Percentiles rank a stretch among this genome's conserved stretches.
Conservation (phyloP, 1,140 invertebrate genomes). For the Euura saliciscinereae region DNA sequence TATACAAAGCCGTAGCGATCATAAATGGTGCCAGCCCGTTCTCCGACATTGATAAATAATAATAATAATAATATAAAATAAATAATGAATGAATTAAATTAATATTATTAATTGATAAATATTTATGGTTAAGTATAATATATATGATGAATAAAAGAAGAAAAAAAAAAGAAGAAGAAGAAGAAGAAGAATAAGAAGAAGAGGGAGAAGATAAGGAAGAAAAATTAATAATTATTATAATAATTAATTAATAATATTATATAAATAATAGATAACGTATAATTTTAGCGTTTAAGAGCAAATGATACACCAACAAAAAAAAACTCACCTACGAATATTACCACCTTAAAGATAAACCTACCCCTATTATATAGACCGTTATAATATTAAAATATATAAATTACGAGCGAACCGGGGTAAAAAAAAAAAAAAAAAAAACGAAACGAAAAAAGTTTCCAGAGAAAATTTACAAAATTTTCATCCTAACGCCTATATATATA, state of each 20-base stretch:
- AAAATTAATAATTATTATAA: slow-evolving; percentile 22
- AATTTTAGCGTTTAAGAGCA: slow-evolving; percentile 45
- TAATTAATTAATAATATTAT: slow-evolving; percentile 40
- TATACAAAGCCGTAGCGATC: slow-evolving; percentile 38
- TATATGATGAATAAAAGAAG: slow-evolving; percentile 25
- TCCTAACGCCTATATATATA: too few relatives aligned
- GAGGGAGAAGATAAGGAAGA: not conserved
- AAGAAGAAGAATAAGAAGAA: not conserved
- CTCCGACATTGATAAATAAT: slow-evolving; percentile 56
- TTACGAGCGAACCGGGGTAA: too few relatives aligned
- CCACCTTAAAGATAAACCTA: too few relatives aligned
- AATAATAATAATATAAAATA: slow-evolving; percentile 53
- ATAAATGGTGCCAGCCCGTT: slow-evolving; percentile 53
- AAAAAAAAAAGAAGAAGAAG: not conserved
- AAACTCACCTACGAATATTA: not conserved
- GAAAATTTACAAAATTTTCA: too few relatives aligned
- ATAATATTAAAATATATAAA: not conserved
- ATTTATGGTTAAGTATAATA: slow-evolving; percentile 51
- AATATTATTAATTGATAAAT: slow-evolving; percentile 56
- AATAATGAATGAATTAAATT: slow-evolving; percentile 16
- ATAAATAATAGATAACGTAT: slow-evolving; percentile 51
- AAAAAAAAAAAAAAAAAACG: too few relatives aligned
- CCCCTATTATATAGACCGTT: not conserved
- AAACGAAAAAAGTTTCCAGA: too few relatives aligned
- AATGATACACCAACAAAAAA: not conserved